Evolutionary conservation across 1,140 invertebrate species (phyloP).

Genomic region (Papilio polyxenes): DNA sequence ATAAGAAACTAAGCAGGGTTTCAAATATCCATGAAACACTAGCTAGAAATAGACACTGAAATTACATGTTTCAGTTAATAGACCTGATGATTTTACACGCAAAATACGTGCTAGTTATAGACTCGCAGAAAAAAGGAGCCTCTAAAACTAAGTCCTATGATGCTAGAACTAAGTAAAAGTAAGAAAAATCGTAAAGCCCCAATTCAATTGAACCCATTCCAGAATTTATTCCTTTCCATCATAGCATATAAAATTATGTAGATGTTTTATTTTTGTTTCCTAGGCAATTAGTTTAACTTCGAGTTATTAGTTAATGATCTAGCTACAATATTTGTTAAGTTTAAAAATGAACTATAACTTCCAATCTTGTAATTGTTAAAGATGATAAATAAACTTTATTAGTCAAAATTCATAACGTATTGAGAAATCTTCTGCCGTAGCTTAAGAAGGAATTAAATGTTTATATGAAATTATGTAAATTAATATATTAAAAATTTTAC

Average conservation of each 20-base stretch:
- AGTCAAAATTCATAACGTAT: slow-evolving; percentile 35
- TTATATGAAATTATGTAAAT: slow-evolving; percentile 31
- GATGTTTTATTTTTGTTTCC: background rate
- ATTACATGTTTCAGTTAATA: too few relatives aligned
- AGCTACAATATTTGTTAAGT: too few relatives aligned
- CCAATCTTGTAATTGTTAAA: background rate
- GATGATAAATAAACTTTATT: background rate
- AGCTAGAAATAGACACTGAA: too few relatives aligned
- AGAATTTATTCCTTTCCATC: background rate
- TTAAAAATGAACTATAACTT: too few relatives aligned
- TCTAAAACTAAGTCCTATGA: background rate
- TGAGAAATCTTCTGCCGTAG: slow-evolving; percentile 9
- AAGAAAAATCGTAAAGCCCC: background rate
- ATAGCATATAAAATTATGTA: too few relatives aligned
- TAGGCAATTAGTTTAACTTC: too few relatives aligned
- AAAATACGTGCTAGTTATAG: too few relatives aligned
- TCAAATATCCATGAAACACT: too few relatives aligned
- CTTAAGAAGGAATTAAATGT: background rate
- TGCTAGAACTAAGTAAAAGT: background rate
- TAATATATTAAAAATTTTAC: background rate
- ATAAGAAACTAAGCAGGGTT: too few relatives aligned
- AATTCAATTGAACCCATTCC: background rate
- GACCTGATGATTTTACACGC: too few relatives aligned
- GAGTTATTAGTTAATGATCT: too few relatives aligned
- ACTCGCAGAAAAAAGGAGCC: too few relatives aligned